These are phyloP conservation scores for Corynorhinus townsendii DNA, from an alignment of 2,113 vertebrate species.

Conservation along the genomic window DNA sequence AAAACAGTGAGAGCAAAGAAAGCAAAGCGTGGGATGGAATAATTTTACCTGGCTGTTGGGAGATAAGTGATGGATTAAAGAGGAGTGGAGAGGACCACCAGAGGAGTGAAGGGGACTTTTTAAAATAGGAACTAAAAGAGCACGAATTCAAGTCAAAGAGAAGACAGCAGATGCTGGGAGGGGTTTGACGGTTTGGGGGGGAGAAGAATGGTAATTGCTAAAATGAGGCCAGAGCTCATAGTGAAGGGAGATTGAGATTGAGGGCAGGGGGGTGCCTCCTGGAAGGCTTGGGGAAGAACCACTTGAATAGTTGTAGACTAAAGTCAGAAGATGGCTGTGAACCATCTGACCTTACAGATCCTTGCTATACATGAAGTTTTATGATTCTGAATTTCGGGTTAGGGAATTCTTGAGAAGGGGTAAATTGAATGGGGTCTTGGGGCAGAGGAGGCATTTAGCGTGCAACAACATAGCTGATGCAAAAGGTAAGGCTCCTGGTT, in stretches of 20 bases:
- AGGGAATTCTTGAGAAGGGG: neutral
- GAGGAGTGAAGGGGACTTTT: neutral
- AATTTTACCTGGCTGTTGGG: neutral
- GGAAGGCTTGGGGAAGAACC: neutral
- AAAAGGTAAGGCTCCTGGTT: neutral
- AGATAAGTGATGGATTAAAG: neutral
- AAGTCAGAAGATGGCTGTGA: neutral
- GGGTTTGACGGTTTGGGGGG: neutral
- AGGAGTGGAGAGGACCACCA: neutral
- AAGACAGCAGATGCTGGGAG: neutral
- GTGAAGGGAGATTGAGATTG: neutral
- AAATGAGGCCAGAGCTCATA: neutral
- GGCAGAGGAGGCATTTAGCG: neutral
- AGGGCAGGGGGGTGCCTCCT: neutral
- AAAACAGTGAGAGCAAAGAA: neutral
- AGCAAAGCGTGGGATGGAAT: neutral
- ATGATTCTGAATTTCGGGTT: neutral
- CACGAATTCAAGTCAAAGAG: neutral
- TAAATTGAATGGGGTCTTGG: neutral
- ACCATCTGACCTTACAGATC: neutral
- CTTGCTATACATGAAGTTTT: neutral
- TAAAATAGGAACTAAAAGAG: neutral
- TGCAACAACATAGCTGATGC: neutral
- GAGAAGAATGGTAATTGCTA: neutral
- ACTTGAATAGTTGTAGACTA: neutral